Evolutionary conservation across 2,797 vertebrate species (phyloP).

Genomic region (Scyliorhinus canicula): DNA sequence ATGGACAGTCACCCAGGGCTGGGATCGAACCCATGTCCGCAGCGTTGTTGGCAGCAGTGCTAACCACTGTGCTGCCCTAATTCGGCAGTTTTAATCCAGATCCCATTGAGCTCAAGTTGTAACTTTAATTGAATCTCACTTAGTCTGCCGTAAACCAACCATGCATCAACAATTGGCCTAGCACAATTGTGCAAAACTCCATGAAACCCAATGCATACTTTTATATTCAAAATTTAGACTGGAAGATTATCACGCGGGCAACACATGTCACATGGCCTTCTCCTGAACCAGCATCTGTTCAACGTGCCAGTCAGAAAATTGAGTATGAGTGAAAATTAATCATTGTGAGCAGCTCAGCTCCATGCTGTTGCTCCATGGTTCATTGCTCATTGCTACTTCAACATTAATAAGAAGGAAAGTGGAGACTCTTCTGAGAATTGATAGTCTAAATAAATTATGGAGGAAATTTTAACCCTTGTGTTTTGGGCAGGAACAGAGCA

Average conservation of each 20-base stretch:
- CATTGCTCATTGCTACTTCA: background rate
- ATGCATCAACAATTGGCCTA: background rate
- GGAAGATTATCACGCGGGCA: background rate
- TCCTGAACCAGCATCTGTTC: background rate
- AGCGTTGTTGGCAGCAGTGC: too few relatives aligned
- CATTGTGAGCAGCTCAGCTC: background rate
- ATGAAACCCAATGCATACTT: background rate
- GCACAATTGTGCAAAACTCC: background rate
- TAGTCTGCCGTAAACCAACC: background rate
- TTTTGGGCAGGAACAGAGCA: too few relatives aligned
- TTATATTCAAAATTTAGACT: background rate
- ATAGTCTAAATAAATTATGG: background rate
- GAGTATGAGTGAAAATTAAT: background rate
- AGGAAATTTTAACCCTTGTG: background rate
- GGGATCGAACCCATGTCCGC: too few relatives aligned
- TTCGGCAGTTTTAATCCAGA: background rate
- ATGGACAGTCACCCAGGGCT: too few relatives aligned
- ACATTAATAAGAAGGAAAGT: constrained; percentile 26
- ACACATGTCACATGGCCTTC: background rate
- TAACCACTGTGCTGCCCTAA: too few relatives aligned
- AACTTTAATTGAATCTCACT: background rate
- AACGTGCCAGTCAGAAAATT: constrained; percentile 15
- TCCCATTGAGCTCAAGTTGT: background rate
- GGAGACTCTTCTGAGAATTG: constrained; percentile 18
- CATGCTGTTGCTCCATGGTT: background rate